phyloP scores from a whole-genome alignment of 2,797 vertebrate species.

The Argentina silus region DNA sequence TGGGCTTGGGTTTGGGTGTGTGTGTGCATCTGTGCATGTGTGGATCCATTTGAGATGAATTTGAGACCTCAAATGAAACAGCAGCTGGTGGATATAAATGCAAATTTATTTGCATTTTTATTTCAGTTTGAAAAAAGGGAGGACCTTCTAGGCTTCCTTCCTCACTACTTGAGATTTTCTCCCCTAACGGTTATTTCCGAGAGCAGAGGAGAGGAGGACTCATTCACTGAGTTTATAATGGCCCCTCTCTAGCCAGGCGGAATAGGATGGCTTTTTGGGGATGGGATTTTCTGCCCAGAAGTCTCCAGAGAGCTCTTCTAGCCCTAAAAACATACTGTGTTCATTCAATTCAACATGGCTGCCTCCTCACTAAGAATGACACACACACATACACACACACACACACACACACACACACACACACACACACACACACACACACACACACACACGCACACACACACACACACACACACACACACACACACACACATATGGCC shows the following conservation, averaged over 20 bases:
- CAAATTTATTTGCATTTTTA: slow-evolving; percentile 56
- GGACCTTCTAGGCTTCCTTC: slow-evolving; percentile 67
- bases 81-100: slow-evolving; percentile 68
- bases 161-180: slow-evolving; percentile 52
- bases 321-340: slow-evolving; percentile 30
- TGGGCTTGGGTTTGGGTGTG: slow-evolving; percentile 16
- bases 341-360: slow-evolving; percentile 15
- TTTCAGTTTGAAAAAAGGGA: slow-evolving; percentile 43
- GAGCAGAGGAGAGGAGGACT: slow-evolving; percentile 50
- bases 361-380: slow-evolving; percentile 1
- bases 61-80: slow-evolving; percentile 59
- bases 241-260: slow-evolving; percentile 47
- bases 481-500: neutral
- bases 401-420: neutral
- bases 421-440: too few relatives aligned
- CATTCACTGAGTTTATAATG: slow-evolving; percentile 50
- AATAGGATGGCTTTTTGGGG: slow-evolving; percentile 39
- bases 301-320: slow-evolving; percentile 44
- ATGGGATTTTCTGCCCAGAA: slow-evolving; percentile 41
- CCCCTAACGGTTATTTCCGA: slow-evolving; percentile 53
- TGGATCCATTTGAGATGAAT: slow-evolving; percentile 36
- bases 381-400: slow-evolving; percentile 13
- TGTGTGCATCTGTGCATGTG: slow-evolving; percentile 27
- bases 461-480: neutral
- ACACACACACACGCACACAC: neutral